Base-by-base conservation (phyloP, 2,797 vertebrate genomes). In the Hemitrygon akajei region DNA sequence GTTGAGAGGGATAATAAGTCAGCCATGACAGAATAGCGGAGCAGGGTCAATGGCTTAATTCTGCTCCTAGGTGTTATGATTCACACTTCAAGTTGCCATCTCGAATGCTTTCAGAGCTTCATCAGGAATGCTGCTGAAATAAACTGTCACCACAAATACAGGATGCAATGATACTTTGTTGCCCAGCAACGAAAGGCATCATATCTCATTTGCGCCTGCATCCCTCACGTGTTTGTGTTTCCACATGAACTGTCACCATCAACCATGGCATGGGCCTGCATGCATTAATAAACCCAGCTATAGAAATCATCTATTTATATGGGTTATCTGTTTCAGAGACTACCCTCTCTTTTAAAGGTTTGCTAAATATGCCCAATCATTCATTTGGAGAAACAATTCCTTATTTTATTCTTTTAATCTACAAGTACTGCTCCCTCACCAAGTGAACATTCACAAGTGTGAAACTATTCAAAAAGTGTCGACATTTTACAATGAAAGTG, bases 181-280 rank as follows among this genome's bases (percentile, higher is more conserved):
- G 69, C 71, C 91, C n/a, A 30, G 91, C 14, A 3, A 76, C 69
- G 30, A 58, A 93, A 75, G 37, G 56, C 14, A 37, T 76, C 22
- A 93, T 34, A 76, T 40, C 40, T 76, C 73, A 27, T 56, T 93
- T 56, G 40, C 34, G 40, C 91, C 91, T 93, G 91, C 40, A 93
- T 76, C 71, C 69, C 12, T 92, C 89, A 92, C 22, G 34, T 40
- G 11, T 56, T 56, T 76, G 91, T 75, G 11, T 73, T 93, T 56
- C 22, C 40, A 75, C 27, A 76, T 40, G n/a, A 66, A 66, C 84
- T n/a, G n/a, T 22, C 60, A 89, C 71, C 71, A 73, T 93, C 71
- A 56, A 76, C 27, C 37, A 58, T 56, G 60, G 63, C 1, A 37
- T 20, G 7, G 56, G 4, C 11, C 47, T 80, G 56, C 25, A n/a